Evolutionary conservation across 1,140 invertebrate species (phyloP), one percentile per base, ranked within the genome.

Genomic region (Choristoneura fumiferana): DNA sequence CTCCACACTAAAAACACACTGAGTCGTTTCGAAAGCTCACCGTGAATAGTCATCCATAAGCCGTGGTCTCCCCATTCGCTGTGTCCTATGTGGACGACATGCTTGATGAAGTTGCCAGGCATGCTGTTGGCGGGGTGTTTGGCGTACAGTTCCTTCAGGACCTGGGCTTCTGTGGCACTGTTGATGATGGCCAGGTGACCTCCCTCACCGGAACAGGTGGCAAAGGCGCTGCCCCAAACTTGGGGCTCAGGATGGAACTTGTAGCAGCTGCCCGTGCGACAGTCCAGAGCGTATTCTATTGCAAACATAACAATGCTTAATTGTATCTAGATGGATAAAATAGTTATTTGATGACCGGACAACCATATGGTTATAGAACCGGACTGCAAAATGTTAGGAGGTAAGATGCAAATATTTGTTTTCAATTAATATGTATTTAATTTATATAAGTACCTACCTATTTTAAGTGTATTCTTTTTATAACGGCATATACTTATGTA

Each of bases 101-200:
- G 62, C 49, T 73, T 76, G 65, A 69, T 67, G 58, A 71, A 70
- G 8, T 57, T 57, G 0, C 70, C 71, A 1, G 36, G 0, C 61
- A 82, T 76, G 13, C 33, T 53, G 1, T 39, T 45, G 10, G 29
- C 54, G 5, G 73, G 69, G 18, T 78, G 29, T 34, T 75, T 73
- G 0, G 65, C 69, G 15, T 71, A 79, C 0, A 79, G 14, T 33
- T 76, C 66, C 14, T 33, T 67, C 0, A 79, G 57, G 9, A 57
- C 22, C 17, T 54, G 12, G 9, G 73, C 63, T 56, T 87, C 85
- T 1, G 40, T 55, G 1, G 75, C 59, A 18, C 70, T 79, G 58
- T 84, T 86, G 33, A 88, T 71, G 40, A 86, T 72, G 3, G 70
- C 72, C 18, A 89, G 65, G 52, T 83, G 56, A 1, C 65, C 80